Conservation (phyloP, 2,797 vertebrate genomes). For the Pipistrellus pipistrellus region DNA sequence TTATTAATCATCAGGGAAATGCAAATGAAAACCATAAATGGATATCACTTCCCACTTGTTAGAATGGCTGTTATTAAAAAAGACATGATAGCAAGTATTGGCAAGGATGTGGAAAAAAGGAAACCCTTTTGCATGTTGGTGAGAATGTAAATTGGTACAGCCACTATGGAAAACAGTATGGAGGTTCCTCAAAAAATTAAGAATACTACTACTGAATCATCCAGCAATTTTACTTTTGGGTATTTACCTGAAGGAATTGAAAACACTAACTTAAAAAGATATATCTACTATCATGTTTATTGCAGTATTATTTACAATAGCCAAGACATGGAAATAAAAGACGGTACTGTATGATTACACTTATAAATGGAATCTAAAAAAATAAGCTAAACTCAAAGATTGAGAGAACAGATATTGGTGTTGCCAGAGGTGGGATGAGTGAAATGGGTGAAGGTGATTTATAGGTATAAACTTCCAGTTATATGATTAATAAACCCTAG, state of each 20-base stretch:
- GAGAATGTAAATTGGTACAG: neutral
- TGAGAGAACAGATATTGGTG: neutral
- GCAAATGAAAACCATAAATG: neutral
- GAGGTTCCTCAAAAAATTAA: neutral
- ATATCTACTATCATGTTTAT: neutral
- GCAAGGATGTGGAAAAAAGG: neutral
- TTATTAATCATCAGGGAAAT: neutral
- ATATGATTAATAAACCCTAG: neutral
- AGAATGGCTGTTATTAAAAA: neutral
- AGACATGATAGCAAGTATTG: neutral
- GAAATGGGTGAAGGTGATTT: neutral
- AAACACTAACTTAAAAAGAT: neutral
- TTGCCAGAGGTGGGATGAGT: neutral
- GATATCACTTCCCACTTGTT: neutral
- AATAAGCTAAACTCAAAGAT: neutral
- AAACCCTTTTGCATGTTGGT: neutral
- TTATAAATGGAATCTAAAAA: too few relatives aligned
- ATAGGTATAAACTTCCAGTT: neutral
- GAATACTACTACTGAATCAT: too few relatives aligned
- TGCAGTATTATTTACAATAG: neutral
- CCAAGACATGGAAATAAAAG: too few relatives aligned
- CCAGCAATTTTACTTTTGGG: too few relatives aligned
- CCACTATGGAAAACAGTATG: neutral
- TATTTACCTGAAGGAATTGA: too few relatives aligned
- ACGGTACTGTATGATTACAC: too few relatives aligned